A percentile compares a stretch with the other conserved stretches of the same genome.
Evolutionary conservation across 2,888 invertebrate genomes (phyloP).

Genomic region (Parelbella ahira): DNA sequence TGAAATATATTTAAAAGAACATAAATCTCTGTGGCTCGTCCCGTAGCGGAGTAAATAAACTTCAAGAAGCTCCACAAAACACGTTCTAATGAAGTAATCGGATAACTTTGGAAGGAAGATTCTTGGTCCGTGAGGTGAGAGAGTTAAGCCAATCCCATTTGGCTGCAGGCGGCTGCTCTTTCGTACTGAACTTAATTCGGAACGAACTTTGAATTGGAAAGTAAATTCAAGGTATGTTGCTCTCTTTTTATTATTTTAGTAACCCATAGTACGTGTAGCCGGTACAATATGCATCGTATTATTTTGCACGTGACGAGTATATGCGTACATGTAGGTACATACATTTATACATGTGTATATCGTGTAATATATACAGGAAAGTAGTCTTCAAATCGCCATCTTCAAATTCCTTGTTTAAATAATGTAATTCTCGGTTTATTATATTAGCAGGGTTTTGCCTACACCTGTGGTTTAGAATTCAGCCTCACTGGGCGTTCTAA

Average conservation of each 20-base stretch:
- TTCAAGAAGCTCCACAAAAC: conserved; percentile 2
- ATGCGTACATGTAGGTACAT: not conserved
- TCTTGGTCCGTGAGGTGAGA: conserved; percentile 45
- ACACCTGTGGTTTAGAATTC: too few species aligned
- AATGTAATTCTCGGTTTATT: too few species aligned
- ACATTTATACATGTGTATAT: too few species aligned
- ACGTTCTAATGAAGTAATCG: conserved; percentile 33
- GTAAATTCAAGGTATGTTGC: conserved; percentile 54
- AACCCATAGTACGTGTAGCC: too few species aligned
- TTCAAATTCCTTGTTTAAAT: too few species aligned
- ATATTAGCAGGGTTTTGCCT: too few species aligned
- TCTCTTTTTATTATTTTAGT: conserved; percentile 52
- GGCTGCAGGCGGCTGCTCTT: conserved; percentile 48
- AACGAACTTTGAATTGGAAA: conserved; percentile 64
- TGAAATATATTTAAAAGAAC: too few species aligned
- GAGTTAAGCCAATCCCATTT: conserved; percentile 61
- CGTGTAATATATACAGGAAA: too few species aligned
- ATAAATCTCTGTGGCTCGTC: not conserved
- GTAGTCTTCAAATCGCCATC: too few species aligned
- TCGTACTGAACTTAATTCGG: conserved; percentile 55
- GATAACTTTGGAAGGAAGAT: conserved; percentile 40
- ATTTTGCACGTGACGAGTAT: too few species aligned
- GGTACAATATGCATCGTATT: too few species aligned
- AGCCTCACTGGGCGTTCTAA: too few species aligned
- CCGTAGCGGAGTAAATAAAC: conserved; percentile 4